These are phyloP conservation scores for Conchocele bisecta DNA, from an alignment of 2,888 invertebrate genomes.

Conservation along the genomic window DNA sequence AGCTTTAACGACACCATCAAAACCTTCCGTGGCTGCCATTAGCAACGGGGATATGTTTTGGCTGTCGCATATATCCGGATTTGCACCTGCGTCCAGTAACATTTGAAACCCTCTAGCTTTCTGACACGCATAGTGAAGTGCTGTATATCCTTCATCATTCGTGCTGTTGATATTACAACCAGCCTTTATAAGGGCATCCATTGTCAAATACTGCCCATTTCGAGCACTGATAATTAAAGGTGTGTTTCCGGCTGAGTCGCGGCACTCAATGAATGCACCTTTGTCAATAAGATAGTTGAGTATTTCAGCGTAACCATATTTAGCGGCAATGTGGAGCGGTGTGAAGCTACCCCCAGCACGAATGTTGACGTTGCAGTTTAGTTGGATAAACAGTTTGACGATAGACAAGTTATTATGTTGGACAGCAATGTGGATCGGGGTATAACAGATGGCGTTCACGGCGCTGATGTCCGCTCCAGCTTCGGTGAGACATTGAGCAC, in stretches of 20 bases:
- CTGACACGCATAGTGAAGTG: constrained; percentile 83
- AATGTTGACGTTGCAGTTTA: constrained; percentile 55
- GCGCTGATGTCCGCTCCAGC: constrained; percentile 59
- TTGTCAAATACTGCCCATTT: constrained; percentile 59
- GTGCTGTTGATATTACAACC: constrained; percentile 67
- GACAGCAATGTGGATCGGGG: constrained; percentile 65
- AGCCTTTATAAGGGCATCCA: constrained; percentile 57
- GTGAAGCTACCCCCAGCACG: constrained; percentile 47
- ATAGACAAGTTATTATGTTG: constrained; percentile 51
- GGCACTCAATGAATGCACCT: constrained; percentile 66
- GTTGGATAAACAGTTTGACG: constrained; percentile 47
- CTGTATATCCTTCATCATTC: constrained; percentile 83
- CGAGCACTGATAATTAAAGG: constrained; percentile 74
- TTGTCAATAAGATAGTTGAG: constrained; percentile 61
- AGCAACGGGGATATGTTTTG: constrained; percentile 77
- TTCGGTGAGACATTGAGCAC: constrained; percentile 62
- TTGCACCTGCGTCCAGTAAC: constrained; percentile 74
- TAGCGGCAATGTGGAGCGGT: constrained; percentile 73
- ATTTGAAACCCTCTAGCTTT: constrained; percentile 74
- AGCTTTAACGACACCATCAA: constrained; percentile 73
- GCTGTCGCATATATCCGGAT: constrained; percentile 72
- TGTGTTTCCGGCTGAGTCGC: constrained; percentile 72
- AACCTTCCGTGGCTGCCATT: constrained; percentile 79
- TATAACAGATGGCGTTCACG: constrained; percentile 54
- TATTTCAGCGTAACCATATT: constrained; percentile 64